Evolutionary conservation across 2,113 vertebrate genomes (phyloP), one percentile per base, ranked within the genome.

Genomic region (Loxodonta africana): DNA sequence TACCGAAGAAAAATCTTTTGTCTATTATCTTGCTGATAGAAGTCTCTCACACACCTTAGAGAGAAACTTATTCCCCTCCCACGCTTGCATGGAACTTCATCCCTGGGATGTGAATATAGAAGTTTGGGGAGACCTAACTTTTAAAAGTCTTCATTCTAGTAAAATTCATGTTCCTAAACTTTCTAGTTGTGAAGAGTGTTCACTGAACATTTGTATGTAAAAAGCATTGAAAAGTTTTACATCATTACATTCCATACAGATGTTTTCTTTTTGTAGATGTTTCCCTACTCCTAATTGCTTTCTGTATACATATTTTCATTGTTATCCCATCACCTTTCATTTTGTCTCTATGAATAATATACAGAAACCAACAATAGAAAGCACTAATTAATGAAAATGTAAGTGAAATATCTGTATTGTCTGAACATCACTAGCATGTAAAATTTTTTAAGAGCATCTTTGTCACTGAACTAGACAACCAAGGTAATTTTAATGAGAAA

Each of bases 371-470:
- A 98, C 18, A 53, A 30, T 73, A 97, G 63, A 93, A 94, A 97
- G 92, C 81, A 88, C 51, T 96, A 98, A 98, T 98, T 98, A 98
- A 97, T 98, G 94, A 98, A 98, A 97, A 63, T 82, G 33, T 87
- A 92, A 9, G 91, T 71, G 90, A 87, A 96, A 96, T 65, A 97
- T 98, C 97, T 97, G 25, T 96, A 94, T 96, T 97, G 53, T 97
- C 83, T 94, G 88, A 80, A n/a, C 95, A 96, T 97, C 84, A 88
- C 98, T 98, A 98, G 65, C 44, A 90, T 93, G 41, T 97, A 97
- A 98, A 97, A 91, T 91, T 97, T 98, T 95, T 95, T 96, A 96
- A 97, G 33, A 93, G 78, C 76, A 97, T 95, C 77, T 97, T 98
- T 97, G 69, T 97, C 94, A 97, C 41, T 97, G 92, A 97, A 83